Base-by-base conservation (phyloP, 2,797 vertebrate genomes). In the Acrocephalus scirpaceus region DNA sequence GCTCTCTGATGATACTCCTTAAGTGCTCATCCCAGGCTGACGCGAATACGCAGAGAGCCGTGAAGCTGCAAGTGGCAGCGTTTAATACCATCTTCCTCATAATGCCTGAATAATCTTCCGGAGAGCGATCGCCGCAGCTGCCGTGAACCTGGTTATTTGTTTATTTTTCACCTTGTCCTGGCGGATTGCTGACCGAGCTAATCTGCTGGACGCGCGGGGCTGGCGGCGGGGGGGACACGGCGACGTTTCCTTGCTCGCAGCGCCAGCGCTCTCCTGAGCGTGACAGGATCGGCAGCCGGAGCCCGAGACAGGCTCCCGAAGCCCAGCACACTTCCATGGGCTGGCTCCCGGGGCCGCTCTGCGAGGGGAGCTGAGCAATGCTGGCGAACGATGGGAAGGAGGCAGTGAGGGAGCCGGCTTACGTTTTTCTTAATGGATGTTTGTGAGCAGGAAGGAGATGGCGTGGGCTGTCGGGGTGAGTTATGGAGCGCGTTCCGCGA, bases 31-130 rank as follows among this genome's bases (percentile, higher is more conserved):
- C 86, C 91, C 88, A 73, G 96, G 97, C 97, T 94, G 92, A 96
- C 77, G 85, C 16, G 45, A 90, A 92, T 92, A 96, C 22, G 88
- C 96, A 92, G 95, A 96, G 97, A 97, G 96, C 95, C 86, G 70
- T 97, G 97, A 97, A 97, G 97, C 97, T 97, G 97, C 96, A 93
- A 97, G 97, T 95, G 97, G 97, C 98, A 96, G 96, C 84, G n/a
- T 97, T 98, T 97, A 96, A 97, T 97, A 96, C 64, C 5, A 8
- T 95, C 95, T 96, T 83, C 75, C 94, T 97, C 95, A 69, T 97
- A 93, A 97, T 95, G 97, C 98, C 96, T 94, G 96, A 97, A 98
- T 98, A 95, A 98, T 98, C 98, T 98, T 97, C 96, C 82, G 44
- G 97, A 97, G 95, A 81, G 90, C 65, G 95, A 97, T 98, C 90